Percentiles rank a stretch among this genome's conserved stretches.
Conservation (phyloP, 2,113 vertebrate species). For the Zapus hudsonius region DNA sequence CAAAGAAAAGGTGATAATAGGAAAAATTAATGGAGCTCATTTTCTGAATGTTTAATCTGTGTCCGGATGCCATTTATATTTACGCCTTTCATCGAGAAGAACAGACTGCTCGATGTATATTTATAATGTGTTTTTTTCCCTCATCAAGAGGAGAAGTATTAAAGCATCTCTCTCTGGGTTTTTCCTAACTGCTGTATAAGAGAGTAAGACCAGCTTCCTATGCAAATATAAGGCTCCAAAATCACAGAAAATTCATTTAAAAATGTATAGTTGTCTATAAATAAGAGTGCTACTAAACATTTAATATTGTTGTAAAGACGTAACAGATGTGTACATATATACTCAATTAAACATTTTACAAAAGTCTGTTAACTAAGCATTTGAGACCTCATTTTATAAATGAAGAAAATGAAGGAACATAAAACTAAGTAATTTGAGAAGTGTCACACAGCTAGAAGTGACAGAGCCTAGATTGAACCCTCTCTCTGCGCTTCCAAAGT, state of each 20-base stretch:
- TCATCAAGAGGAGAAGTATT: neutral
- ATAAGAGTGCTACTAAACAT: conserved; percentile 19
- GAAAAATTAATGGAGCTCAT: neutral
- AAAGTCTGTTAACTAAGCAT: neutral
- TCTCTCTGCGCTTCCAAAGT: neutral
- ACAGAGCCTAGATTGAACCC: neutral
- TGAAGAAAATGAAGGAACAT: neutral
- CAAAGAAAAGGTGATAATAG: neutral
- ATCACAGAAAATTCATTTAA: neutral
- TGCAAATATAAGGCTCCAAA: neutral
- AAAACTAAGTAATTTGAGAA: neutral
- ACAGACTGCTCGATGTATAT: conserved; percentile 21
- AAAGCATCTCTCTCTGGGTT: neutral
- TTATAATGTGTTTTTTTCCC: neutral
- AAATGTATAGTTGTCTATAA: neutral
- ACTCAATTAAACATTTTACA: neutral
- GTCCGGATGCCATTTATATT: neutral
- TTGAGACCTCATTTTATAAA: neutral
- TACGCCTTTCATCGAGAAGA: conserved; percentile 22
- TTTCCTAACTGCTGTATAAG: neutral
- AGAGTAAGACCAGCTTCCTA: neutral
- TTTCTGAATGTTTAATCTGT: neutral
- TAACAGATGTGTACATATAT: neutral
- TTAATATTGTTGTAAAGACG: neutral
- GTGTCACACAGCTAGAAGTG: neutral